These are phyloP conservation scores for Hiodon alosoides DNA, from an alignment of 2,113 vertebrate species.

Conservation along the genomic window DNA sequence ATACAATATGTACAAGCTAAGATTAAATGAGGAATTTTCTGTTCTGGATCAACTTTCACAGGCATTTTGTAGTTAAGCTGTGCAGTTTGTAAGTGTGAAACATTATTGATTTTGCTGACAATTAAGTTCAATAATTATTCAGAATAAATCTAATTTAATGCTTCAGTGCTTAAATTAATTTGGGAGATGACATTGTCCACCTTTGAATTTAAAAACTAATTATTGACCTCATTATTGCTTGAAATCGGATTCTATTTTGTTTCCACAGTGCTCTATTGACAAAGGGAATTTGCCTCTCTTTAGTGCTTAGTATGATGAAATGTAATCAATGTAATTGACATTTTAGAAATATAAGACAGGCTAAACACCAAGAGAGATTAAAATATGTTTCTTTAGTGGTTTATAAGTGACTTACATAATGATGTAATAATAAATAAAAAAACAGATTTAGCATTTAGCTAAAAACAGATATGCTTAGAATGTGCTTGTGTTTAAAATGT, in stretches of 20 bases:
- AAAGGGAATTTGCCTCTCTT: constrained; percentile 60
- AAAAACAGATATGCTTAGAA: too few relatives aligned
- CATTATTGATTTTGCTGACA: constrained; percentile 66
- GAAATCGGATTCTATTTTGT: constrained; percentile 66
- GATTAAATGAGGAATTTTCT: background rate
- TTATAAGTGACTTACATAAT: background rate
- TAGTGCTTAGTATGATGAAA: constrained; percentile 41
- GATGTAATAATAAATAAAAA: too few relatives aligned
- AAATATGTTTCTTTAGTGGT: constrained; percentile 7
- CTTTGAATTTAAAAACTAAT: constrained; percentile 69
- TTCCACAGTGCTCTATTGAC: constrained; percentile 63
- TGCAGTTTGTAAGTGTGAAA: constrained; percentile 36
- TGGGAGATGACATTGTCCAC: constrained; percentile 70
- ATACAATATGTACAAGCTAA: background rate
- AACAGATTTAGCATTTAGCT: too few relatives aligned
- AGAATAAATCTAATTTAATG: constrained; percentile 69
- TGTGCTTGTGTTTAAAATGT: too few relatives aligned
- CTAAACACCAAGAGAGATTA: constrained; percentile 36
- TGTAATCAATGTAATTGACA: too few relatives aligned
- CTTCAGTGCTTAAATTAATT: constrained; percentile 67
- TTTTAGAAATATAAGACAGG: constrained; percentile 55
- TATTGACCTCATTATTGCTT: constrained; percentile 66
- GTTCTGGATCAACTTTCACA: constrained; percentile 3
- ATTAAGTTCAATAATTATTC: constrained; percentile 64
- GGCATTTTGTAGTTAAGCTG: constrained; percentile 49